Conservation (phyloP, 2,888 invertebrate genomes). For the Heliconius cydno region DNA sequence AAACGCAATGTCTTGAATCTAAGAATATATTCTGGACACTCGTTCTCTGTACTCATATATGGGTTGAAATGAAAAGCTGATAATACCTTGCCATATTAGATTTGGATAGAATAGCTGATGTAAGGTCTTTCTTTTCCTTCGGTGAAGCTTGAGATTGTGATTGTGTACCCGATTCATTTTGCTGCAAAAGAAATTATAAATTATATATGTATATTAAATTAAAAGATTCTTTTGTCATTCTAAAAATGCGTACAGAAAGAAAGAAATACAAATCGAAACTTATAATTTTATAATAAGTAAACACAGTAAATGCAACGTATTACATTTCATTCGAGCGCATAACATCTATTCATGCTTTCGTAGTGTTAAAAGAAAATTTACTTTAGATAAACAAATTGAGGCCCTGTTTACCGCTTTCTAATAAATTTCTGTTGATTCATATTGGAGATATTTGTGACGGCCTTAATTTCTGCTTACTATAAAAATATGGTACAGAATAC, state of each 20-base stretch:
- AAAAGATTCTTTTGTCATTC: background rate
- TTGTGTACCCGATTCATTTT: constrained; percentile 83
- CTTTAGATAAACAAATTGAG: background rate
- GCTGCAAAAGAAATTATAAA: constrained; percentile 60
- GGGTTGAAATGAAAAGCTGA: background rate
- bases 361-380: background rate
- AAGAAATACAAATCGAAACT: background rate
- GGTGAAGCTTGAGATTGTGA: constrained; percentile 76
- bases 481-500: background rate
- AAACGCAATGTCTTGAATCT: background rate
- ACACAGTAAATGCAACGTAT: background rate
- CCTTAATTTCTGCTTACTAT: background rate
- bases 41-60: background rate
- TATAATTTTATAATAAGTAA: background rate
- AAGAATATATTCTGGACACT: background rate
- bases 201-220: background rate
- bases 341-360: constrained; percentile 20
- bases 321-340: background rate
- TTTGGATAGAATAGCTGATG: constrained; percentile 86
- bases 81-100: constrained; percentile 93
- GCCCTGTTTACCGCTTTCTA: background rate
- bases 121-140: constrained; percentile 86
- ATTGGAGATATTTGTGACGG: background rate
- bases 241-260: background rate
- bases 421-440: background rate